phyloP scores from a whole-genome alignment of 2,888 invertebrate genomes.

The Polydesmus complanatus region DNA sequence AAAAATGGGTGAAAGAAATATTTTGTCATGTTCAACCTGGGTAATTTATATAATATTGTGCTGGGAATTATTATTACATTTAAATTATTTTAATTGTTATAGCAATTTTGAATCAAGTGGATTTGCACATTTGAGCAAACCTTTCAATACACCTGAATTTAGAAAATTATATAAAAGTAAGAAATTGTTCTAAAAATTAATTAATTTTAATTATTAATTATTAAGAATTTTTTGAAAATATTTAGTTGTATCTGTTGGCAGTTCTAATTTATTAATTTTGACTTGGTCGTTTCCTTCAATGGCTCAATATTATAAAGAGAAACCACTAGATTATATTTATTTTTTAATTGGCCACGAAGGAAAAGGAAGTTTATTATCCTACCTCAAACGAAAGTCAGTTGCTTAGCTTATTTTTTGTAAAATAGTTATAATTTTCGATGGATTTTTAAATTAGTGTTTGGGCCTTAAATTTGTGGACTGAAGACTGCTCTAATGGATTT shows the following conservation, averaged over 20 bases:
- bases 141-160: constrained; percentile 48
- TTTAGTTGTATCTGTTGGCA: constrained; percentile 60
- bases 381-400: constrained; percentile 50
- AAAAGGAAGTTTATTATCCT: constrained; percentile 63
- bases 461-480: constrained; percentile 12
- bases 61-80: not conserved
- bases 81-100: constrained; percentile 1
- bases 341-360: constrained; percentile 77
- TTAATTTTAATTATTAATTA: not conserved
- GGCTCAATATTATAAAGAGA: constrained; percentile 52
- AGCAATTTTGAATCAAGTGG: constrained; percentile 12
- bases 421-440: not conserved
- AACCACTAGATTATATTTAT: constrained; percentile 61
- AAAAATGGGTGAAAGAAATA: constrained; percentile 47
- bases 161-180: constrained; percentile 7
- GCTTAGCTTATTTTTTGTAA: not conserved
- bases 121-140: constrained; percentile 32
- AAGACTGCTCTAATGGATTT: constrained; percentile 1
- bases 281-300: constrained; percentile 49
- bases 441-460: constrained; percentile 13
- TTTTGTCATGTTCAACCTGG: constrained; percentile 59
- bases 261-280: constrained; percentile 50
- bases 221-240: constrained; percentile 24
- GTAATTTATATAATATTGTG: constrained; percentile 22
- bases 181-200: not conserved